Evolutionary conservation across 2,113 vertebrate genomes (phyloP), one percentile per base, ranked within the genome.

Genomic region (Progne subis): DNA sequence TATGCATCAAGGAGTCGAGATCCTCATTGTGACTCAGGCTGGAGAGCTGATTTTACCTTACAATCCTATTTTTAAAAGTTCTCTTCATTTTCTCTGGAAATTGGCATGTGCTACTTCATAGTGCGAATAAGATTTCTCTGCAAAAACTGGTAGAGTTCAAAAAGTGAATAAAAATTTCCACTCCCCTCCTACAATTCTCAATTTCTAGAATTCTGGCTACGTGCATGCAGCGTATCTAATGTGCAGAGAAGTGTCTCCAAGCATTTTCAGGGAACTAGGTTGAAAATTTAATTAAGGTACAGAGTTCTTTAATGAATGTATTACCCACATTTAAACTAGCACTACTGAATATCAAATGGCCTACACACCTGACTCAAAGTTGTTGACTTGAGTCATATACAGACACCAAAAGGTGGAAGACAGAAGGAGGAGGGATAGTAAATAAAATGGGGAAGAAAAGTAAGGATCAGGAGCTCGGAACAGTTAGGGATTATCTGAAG

Each of bases 41-140:
- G 47, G 49, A 89, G 31, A 47, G 13, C 26, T 85, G 55, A 31
- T 12, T 46, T 79, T 49, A 71, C n/a, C 32, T 85, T 76, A 72
- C 11, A 78, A 26, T 37, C 18, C 49, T 77, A 47, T 86, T 95
- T 84, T 89, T 46, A 65, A 60, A 80, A 77, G 29, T 72, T 72
- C 29, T 57, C 50, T 82, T 50, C 0, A 0, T 74, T 86, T 94
- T 23, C 39, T 79, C 55, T 4, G 18, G 46, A 79, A 61, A 89
- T 85, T 41, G 88, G 20, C 70, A 79, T 43, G 53, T 19, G 29
- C 41, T 56, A 77, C 49, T 17, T 95, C 61, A 56, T 4, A 68
- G 15, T 11, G 28, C 74, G 47, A 81, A 41, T 31, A 52, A 59
- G 8, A 74, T 65, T 77, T 57, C 39, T 85, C 31, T 74, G 53